Base-by-base conservation (phyloP, 1,140 invertebrate genomes). In the Zophobas atratus region DNA sequence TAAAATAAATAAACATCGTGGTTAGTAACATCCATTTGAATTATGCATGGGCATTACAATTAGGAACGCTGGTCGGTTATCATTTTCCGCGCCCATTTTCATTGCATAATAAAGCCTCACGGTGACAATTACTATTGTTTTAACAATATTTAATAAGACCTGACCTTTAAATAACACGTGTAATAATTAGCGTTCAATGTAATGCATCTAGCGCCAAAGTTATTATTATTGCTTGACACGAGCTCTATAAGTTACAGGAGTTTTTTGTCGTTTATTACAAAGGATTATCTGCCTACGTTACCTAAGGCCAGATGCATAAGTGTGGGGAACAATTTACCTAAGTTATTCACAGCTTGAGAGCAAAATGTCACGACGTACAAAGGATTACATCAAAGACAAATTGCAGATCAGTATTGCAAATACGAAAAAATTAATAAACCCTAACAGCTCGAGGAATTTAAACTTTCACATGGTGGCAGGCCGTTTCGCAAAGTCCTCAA, bases 101-200 rank as follows among this genome's bases (percentile, higher is more conserved):
- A 55, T 73, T 73, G 55, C 71, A 73, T 56, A 53, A 73, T 55
- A 55, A 73, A 56, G 71, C 34, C 71, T 6, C 71, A 73, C 20
- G 70, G 38, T 73, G 71, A 73, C 71, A 73, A 73, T 73, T 73
- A 73, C 71, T 41, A 73, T 73, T 73, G 71, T 73, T 56, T 73
- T 55, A 56, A 56, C 56, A 72, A 56, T 53, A 67, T 56, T 73
- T 73, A 73, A 73, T 73, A 73, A 49, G 55, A 33, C 4, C 33
- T 56, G 71, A 73, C 71, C 71, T 73, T 73, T 73, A 56, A 67
- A 67, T 67, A 67, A 43, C 60, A 67, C 39, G 60, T 67, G 60
- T 43, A 67, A 43, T 67, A 67, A 67, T 67, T 67, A 67, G 60
- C 6, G 2, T 60, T 39, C 1, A 60, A 60, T 60, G 36, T 36